A percentile compares a stretch with the other conserved stretches of the same genome.
phyloP scores from a whole-genome alignment of 92 coral and sea anemone genomes.

The Epizoanthus illoricatus region DNA sequence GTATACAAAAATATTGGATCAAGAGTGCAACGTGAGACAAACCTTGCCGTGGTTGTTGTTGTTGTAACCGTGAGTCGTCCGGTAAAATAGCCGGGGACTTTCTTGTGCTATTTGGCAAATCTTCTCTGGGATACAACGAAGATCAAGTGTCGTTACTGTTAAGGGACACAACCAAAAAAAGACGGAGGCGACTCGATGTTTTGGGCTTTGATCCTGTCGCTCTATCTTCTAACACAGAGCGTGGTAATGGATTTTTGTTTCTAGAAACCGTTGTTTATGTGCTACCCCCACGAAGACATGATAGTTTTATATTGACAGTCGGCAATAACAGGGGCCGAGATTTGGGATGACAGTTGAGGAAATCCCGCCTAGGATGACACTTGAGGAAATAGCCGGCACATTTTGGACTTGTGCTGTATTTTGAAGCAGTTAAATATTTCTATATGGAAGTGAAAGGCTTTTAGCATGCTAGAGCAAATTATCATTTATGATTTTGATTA shows the following conservation, averaged over 20 bases:
- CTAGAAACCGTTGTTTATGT: background rate
- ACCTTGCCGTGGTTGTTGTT: background rate
- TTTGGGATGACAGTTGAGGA: conserved; percentile 2
- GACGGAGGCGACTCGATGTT: conserved; percentile 29
- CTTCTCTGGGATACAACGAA: conserved; percentile 22
- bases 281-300: background rate
- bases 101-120: conserved; percentile 2
- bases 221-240: conserved; percentile 23
- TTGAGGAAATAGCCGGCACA: background rate
- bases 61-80: background rate
- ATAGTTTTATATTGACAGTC: background rate
- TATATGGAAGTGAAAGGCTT: background rate
- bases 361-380: background rate
- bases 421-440: background rate
- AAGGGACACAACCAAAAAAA: conserved; percentile 5
- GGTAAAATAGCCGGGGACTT: background rate
- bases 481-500: background rate
- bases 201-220: conserved; percentile 34
- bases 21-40: conserved; percentile 5
- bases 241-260: conserved; percentile 23
- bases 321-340: background rate
- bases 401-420: background rate
- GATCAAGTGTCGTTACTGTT: background rate
- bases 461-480: background rate
- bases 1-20: conserved; percentile 24